Evolutionary conservation across 64 coral and sea anemone genomes (phyloP).

Genomic region (Porites australiensis): DNA sequence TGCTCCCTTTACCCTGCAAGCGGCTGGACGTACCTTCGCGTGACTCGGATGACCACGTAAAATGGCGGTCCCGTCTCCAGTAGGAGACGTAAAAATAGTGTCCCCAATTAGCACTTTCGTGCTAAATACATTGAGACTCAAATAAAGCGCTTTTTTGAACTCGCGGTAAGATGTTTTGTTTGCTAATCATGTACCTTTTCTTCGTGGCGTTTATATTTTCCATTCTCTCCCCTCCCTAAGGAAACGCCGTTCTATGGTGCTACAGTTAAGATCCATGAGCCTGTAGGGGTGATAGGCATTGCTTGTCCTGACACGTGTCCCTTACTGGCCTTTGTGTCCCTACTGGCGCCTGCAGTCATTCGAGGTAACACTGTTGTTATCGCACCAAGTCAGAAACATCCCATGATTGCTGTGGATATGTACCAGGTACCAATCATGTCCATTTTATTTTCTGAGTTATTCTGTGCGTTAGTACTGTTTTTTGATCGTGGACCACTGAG

Average conservation of each 20-base stretch:
- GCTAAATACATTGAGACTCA: too few species aligned
- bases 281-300: slow-evolving; percentile 91
- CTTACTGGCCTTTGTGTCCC: slow-evolving; percentile 84
- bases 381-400: slow-evolving; percentile 94
- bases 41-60: too few species aligned
- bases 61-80: too few species aligned
- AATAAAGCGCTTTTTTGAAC: too few species aligned
- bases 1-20: too few species aligned
- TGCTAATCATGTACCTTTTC: too few species aligned
- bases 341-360: slow-evolving; percentile 87
- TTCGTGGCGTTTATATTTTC: not conserved
- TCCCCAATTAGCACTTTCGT: too few species aligned
- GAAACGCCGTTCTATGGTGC: slow-evolving; percentile 96
- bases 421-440: slow-evolving; percentile 73
- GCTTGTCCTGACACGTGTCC: slow-evolving; percentile 85
- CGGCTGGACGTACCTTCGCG: too few species aligned
- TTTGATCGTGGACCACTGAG: too few species aligned
- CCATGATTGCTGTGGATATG: slow-evolving; percentile 91
- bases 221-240: slow-evolving; percentile 21
- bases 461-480: too few species aligned
- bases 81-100: too few species aligned
- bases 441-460: not conserved
- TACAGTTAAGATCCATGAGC: slow-evolving; percentile 94
- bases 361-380: slow-evolving; percentile 93
- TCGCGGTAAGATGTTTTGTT: too few species aligned